phyloP scores from a whole-genome alignment of 2,888 invertebrate genomes.

The Seladonia tumulorum region DNA sequence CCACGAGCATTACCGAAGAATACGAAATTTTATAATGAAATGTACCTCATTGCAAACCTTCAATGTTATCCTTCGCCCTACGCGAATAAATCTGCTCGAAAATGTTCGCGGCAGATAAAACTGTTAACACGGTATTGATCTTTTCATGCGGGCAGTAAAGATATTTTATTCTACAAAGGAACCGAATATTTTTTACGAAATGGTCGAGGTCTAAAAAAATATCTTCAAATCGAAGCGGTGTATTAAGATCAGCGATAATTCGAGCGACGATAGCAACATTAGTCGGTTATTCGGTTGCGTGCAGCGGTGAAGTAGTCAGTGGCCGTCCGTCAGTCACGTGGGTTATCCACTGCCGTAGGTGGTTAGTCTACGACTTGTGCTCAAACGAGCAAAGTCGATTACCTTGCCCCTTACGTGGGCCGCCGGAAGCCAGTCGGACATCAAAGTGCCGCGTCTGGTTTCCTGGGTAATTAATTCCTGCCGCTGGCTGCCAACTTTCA shows the following conservation, averaged over 20 bases:
- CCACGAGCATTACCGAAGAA: neutral
- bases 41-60: neutral
- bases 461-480: slow-evolving; percentile 78
- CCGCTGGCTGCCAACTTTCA: slow-evolving; percentile 55
- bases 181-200: neutral
- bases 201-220: neutral
- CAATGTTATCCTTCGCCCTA: neutral
- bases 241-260: neutral
- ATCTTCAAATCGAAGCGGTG: neutral
- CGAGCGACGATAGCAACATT: slow-evolving; percentile 33
- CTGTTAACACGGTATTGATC: neutral
- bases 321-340: slow-evolving; percentile 45
- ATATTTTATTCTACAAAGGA: neutral
- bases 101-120: neutral
- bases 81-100: neutral
- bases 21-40: neutral
- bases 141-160: neutral
- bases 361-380: slow-evolving; percentile 60
- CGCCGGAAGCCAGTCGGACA: slow-evolving; percentile 80
- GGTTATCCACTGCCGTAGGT: slow-evolving; percentile 64
- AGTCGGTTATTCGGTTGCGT: slow-evolving; percentile 45
- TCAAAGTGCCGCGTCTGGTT: slow-evolving; percentile 81
- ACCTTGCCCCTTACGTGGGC: slow-evolving; percentile 77
- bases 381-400: slow-evolving; percentile 79
- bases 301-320: slow-evolving; percentile 42